Evolutionary conservation across 35 echinoderm and acorn worm species (phyloP).

Genomic region (Ptychodera flava): DNA sequence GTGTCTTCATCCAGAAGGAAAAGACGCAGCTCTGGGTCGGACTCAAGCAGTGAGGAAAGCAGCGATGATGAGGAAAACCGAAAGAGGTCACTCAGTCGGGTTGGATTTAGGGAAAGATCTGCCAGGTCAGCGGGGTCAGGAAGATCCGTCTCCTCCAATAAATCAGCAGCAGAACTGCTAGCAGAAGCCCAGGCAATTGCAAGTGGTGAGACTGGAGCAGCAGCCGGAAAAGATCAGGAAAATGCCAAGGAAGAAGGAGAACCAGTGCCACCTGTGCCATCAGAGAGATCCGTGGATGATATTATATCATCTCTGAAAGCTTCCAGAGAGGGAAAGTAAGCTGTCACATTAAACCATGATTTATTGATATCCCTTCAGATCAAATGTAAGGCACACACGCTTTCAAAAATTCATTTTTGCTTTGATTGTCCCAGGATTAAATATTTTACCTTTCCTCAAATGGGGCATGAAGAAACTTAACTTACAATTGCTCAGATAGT

Average conservation of each 20-base stretch:
- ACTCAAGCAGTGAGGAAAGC: background rate
- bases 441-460: too few relatives aligned
- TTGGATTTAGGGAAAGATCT: background rate
- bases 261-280: constrained; percentile 2
- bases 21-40: background rate
- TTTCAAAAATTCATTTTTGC: too few relatives aligned
- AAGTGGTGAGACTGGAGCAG: constrained; percentile 12
- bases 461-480: too few relatives aligned
- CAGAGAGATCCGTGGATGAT: constrained; percentile 93
- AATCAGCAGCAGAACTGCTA: constrained; percentile 75
- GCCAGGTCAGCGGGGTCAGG: constrained; percentile 38
- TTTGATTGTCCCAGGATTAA: too few relatives aligned
- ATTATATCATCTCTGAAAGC: constrained; percentile 91
- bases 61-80: background rate
- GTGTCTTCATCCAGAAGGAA: background rate
- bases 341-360: too few relatives aligned
- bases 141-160: constrained; percentile 42
- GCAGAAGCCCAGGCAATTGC: constrained; percentile 85
- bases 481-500: too few relatives aligned
- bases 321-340: constrained; percentile 72
- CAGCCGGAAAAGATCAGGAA: constrained; percentile 5
- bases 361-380: too few relatives aligned
- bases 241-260: constrained; percentile 27
- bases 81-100: background rate
- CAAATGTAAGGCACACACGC: too few relatives aligned